Percentiles rank a stretch among this genome's conserved stretches.
phyloP scores from a whole-genome alignment of 2,888 invertebrate species.

The Frankliniella intonsa region DNA sequence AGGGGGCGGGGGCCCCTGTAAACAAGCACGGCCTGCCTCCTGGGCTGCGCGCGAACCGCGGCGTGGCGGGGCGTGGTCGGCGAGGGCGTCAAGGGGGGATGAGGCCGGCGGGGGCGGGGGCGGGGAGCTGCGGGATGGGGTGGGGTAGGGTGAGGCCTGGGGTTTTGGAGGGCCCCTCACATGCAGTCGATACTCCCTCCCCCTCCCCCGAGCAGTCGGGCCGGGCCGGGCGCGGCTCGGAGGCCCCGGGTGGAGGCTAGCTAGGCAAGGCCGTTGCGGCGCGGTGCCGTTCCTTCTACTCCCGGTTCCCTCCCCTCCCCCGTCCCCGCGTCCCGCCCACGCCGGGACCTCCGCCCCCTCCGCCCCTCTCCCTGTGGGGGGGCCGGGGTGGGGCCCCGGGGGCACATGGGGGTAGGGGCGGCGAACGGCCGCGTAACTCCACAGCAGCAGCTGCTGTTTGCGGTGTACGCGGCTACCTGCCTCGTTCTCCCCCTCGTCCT shows the following conservation, averaged over 20 bases:
- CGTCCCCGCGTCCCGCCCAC: too few species aligned
- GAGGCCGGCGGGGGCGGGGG: background rate
- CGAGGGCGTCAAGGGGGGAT: background rate
- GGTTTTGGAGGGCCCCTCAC: slow-evolving; percentile 23
- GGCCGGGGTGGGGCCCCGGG: too few species aligned
- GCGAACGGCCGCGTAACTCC: too few species aligned
- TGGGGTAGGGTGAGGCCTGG: background rate
- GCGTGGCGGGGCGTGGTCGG: background rate
- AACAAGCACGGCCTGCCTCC: background rate
- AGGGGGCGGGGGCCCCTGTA: background rate
- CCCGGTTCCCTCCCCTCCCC: background rate
- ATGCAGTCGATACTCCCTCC: slow-evolving; percentile 17
- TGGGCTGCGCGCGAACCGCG: too few species aligned
- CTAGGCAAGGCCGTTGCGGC: too few species aligned
- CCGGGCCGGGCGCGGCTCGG: background rate
- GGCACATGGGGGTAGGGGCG: too few species aligned
- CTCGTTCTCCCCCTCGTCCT: background rate
- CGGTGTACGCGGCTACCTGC: too few species aligned
- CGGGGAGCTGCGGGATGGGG: background rate
- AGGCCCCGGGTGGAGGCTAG: background rate
- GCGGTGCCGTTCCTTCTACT: background rate
- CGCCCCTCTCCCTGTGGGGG: too few species aligned
- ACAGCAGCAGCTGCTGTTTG: too few species aligned
- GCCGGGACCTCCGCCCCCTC: too few species aligned
- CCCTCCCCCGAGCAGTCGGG: background rate